Conservation (phyloP, 2,113 vertebrate genomes). For the Boulengeromyrus knoepffleri region DNA sequence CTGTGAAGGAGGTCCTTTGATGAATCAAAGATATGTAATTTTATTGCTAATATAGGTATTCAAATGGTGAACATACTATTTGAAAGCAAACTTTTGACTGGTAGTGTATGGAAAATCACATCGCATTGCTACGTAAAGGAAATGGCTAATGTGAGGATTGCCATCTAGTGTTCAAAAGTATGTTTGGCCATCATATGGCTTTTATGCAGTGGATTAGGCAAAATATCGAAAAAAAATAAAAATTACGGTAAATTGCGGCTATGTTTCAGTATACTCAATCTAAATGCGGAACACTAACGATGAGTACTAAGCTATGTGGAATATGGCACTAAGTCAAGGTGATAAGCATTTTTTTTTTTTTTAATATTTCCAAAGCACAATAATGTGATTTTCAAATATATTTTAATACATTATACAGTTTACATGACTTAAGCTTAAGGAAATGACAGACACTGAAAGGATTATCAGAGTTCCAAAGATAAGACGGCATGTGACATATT, state of each 20-base stretch:
- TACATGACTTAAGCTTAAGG: neutral
- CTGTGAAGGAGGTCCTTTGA: too few species aligned
- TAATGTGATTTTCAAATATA: neutral
- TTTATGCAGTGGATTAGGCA: neutral
- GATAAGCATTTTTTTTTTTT: neutral
- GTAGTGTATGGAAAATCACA: neutral
- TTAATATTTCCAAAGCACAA: neutral
- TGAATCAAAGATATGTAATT: too few species aligned
- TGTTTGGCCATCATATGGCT: neutral
- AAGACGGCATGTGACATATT: neutral
- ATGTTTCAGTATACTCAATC: neutral
- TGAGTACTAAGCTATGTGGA: neutral
- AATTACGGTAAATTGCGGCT: neutral
- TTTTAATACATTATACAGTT: neutral
- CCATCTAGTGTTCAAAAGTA: conserved; percentile 13
- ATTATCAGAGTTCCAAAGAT: neutral
- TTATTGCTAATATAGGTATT: too few species aligned
- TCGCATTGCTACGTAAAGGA: neutral
- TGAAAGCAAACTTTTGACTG: too few species aligned
- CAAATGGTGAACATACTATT: too few species aligned
- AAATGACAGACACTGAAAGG: neutral
- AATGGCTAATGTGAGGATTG: neutral
- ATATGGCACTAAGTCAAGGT: neutral
- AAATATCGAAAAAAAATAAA: neutral
- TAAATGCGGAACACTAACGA: neutral